Conservation (phyloP, 2,888 invertebrate genomes). For the Entomobrya proxima region DNA sequence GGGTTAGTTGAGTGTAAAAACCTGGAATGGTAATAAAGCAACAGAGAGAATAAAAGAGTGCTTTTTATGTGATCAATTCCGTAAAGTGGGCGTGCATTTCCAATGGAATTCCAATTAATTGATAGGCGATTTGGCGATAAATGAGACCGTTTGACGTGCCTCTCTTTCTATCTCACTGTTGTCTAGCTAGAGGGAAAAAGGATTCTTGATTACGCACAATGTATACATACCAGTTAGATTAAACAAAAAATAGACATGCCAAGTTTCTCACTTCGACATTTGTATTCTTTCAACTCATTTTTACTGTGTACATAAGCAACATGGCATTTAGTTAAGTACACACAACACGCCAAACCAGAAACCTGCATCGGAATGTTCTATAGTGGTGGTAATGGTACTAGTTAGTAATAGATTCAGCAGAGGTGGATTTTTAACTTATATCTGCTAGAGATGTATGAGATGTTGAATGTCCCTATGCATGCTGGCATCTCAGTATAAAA, state of each 20-base stretch:
- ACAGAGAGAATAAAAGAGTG: conserved; percentile 31
- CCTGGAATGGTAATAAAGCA: conserved; percentile 39
- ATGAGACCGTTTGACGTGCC: conserved; percentile 73
- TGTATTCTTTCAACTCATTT: conserved; percentile 2
- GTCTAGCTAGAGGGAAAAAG: conserved; percentile 48
- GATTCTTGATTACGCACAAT: conserved; percentile 64
- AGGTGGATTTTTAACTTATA: no score
- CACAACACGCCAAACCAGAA: background rate
- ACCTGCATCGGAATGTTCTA: no score
- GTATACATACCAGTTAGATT: conserved; percentile 14
- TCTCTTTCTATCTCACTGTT: conserved; percentile 44
- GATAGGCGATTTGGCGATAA: conserved; percentile 75
- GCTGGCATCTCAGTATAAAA: no score
- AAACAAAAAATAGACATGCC: conserved; percentile 20
- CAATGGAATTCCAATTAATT: conserved; percentile 75
- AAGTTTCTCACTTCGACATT: conserved; percentile 19
- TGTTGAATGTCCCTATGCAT: no score
- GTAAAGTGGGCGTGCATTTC: conserved; percentile 71
- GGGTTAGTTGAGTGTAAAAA: background rate
- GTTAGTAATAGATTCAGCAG: no score
- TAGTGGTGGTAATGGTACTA: no score
- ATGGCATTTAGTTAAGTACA: background rate
- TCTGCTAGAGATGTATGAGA: no score
- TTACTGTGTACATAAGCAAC: conserved; percentile 5
- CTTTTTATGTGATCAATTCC: conserved; percentile 67